Evolutionary conservation across 1,140 invertebrate species (phyloP).

Genomic region (Cherax destructor): DNA sequence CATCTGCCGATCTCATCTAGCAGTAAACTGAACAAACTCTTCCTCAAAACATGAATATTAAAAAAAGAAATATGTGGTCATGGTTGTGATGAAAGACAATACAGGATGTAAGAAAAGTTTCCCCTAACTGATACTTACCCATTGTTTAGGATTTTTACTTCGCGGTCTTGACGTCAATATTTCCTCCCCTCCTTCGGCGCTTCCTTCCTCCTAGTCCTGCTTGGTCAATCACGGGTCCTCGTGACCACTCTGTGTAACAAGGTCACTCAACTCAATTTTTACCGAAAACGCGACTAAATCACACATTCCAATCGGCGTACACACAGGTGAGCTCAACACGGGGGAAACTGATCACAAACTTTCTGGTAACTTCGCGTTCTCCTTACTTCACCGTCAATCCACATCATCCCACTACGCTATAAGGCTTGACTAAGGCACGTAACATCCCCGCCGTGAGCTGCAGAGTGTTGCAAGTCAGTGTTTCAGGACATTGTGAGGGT

Average conservation of each 20-base stretch:
- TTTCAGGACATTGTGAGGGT: not conserved
- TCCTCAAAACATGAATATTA: no score
- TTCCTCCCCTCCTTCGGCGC: not conserved
- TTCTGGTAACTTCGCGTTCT: not conserved
- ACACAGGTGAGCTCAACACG: conserved; percentile 10
- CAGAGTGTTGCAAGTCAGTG: not conserved
- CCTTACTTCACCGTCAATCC: not conserved
- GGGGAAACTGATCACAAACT: not conserved
- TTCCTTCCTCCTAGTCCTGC: not conserved
- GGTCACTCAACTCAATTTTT: not conserved
- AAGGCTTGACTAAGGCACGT: conserved; percentile 1
- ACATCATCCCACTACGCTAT: not conserved
- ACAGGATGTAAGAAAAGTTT: not conserved
- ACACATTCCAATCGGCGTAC: not conserved
- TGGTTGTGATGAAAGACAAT: not conserved
- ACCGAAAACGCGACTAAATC: not conserved
- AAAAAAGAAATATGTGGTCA: not conserved
- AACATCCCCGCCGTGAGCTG: not conserved
- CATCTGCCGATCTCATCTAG: no score
- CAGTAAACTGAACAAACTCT: no score
- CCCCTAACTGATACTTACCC: not conserved
- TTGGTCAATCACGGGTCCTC: not conserved
- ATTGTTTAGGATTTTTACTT: not conserved
- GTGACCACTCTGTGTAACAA: not conserved
- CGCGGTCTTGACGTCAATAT: not conserved